phyloP scores from a whole-genome alignment of 2,888 invertebrate species.

The Lochmaea crataegi region DNA sequence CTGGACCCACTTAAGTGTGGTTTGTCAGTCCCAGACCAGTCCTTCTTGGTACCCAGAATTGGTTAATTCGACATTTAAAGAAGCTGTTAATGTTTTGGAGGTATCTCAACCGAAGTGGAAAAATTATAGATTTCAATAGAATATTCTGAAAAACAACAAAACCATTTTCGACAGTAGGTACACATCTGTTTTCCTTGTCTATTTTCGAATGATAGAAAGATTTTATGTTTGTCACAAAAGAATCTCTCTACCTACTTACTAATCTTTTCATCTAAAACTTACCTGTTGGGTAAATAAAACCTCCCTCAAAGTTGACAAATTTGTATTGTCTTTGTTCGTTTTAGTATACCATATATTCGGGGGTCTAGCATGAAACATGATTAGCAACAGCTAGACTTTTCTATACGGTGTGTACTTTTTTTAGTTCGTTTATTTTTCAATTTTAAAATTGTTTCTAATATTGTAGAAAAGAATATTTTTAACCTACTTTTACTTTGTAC shows the following conservation, averaged over 20 bases:
- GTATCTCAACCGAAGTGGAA: too few species aligned
- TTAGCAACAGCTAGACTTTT: background rate
- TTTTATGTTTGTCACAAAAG: conserved; percentile 7
- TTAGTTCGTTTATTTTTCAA: background rate
- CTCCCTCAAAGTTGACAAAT: background rate
- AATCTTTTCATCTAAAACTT: background rate
- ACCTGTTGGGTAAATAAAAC: conserved; percentile 18
- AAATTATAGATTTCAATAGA: too few species aligned
- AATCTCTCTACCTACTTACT: background rate
- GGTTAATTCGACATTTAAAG: too few species aligned
- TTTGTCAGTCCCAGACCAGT: too few species aligned
- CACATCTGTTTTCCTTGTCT: background rate
- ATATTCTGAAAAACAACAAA: too few species aligned
- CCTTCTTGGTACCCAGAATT: too few species aligned
- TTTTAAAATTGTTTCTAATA: background rate
- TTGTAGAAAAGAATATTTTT: background rate
- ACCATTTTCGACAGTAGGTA: background rate
- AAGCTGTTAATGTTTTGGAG: too few species aligned
- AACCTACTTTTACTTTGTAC: conserved; percentile 1
- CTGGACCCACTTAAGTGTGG: too few species aligned
- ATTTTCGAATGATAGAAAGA: background rate
- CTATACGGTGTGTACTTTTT: background rate
- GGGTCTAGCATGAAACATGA: background rate
- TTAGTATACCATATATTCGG: background rate
- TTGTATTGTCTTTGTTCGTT: background rate